Base-by-base conservation (phyloP, 2,113 vertebrate genomes). In the Hepsetus odoe region DNA sequence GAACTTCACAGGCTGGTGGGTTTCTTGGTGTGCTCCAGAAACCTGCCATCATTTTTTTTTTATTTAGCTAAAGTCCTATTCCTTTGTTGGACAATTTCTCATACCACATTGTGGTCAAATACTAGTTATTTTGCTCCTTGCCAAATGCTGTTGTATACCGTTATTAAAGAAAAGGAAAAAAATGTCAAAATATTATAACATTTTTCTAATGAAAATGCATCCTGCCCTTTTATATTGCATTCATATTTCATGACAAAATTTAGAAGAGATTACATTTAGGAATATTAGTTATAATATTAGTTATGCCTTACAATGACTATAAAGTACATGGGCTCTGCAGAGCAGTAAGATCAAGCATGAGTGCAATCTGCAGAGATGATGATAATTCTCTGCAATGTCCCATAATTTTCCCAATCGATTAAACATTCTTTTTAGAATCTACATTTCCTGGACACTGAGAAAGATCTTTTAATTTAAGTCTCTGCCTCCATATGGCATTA, bases 1-100 rank as follows among this genome's bases (percentile, higher is more conserved):
- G 82, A 69, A 84, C 77, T 87, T 69, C 82, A 74, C 38, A 32
- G 77, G 80, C 75, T n/a, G 1, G 82, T 38, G 32, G 22, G 22
- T 26, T 66, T 53, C 28, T 28, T 66, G 32, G 22, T 55, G 32
- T 55, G n/a, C 24, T 30, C 46, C 46, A 38, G 14, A 66, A 65
- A 75, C 20, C 24, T 33, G 30, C 14, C 59, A 28, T 5, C n/a
- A 20, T 16, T 28, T 32, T 20, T 28, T 74, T n/a, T 33, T 74
- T 26, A 51, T 64, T 18, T 51, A 2, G 2, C 32, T 3, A 26
- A 24, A 42, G 24, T 30, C 35, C 30, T 40, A 42, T 26, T 61
- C 24, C 28, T 44, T 62, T 3, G 3, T 18, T 11, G 46, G 44
- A 30, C 14, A 14, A 64, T 51, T 40, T 74, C 12, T 49, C 51